Evolutionary conservation across 2,797 vertebrate genomes (phyloP).

Genomic region (Sebastes umbrosus): DNA sequence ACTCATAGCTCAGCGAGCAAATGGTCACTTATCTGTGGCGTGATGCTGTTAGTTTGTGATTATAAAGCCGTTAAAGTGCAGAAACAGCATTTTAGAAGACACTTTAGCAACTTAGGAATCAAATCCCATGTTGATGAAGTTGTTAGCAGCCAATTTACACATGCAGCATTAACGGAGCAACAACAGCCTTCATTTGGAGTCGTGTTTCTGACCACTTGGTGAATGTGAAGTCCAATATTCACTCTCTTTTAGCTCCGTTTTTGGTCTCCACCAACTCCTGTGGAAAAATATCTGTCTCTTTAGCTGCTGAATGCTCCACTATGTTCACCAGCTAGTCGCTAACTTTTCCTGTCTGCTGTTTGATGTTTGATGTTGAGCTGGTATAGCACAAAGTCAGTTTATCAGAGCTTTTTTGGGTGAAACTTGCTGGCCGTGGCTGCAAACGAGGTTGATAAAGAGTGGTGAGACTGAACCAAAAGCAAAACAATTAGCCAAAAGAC

Average conservation of each 20-base stretch:
- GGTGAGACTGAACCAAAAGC: neutral
- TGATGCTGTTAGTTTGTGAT: neutral
- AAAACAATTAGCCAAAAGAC: neutral
- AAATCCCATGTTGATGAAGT: neutral
- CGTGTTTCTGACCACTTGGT: neutral
- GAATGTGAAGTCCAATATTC: neutral
- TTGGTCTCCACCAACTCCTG: neutral
- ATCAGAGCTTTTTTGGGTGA: neutral
- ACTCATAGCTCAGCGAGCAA: constrained; percentile 1
- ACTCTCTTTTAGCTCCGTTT: neutral
- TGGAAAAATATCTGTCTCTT: neutral
- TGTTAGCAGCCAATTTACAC: neutral
- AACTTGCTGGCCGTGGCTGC: neutral
- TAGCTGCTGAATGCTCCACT: neutral
- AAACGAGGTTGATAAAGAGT: neutral
- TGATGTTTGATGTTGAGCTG: neutral
- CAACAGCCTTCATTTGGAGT: neutral
- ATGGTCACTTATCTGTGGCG: neutral
- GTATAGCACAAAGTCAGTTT: neutral
- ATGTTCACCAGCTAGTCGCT: neutral
- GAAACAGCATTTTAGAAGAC: neutral
- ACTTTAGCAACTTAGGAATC: neutral
- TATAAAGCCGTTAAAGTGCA: neutral
- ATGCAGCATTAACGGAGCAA: neutral
- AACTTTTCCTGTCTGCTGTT: neutral